A percentile compares a stretch with the other conserved stretches of the same genome.
Evolutionary conservation across 2,797 vertebrate genomes (phyloP).

Genomic region (Lateolabrax maculatus): DNA sequence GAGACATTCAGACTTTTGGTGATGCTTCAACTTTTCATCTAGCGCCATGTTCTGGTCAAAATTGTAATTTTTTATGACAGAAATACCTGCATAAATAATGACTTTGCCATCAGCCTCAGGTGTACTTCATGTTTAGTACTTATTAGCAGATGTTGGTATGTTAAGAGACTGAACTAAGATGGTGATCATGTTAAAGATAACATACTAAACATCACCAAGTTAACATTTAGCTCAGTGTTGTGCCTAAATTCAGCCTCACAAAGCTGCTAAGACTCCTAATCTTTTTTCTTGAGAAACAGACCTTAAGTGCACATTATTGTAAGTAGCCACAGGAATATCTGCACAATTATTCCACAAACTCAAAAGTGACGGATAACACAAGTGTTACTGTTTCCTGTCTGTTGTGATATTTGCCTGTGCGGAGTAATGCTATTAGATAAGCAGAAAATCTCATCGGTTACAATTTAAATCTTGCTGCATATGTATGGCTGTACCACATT

Average conservation of each 20-base stretch:
- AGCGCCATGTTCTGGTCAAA: neutral
- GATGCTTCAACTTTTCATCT: neutral
- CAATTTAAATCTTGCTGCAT: slow-evolving; percentile 49
- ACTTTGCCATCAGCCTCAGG: neutral
- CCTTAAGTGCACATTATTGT: neutral
- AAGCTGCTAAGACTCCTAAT: neutral
- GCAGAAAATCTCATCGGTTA: slow-evolving; percentile 58
- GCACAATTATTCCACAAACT: slow-evolving; percentile 20
- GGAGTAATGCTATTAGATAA: slow-evolving; percentile 64
- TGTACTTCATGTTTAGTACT: neutral
- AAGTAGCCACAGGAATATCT: slow-evolving; percentile 1
- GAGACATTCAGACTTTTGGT: neutral
- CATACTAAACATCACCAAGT: neutral
- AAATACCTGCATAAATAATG: neutral
- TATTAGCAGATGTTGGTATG: neutral
- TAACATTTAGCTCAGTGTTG: neutral
- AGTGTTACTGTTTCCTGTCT: slow-evolving; percentile 36
- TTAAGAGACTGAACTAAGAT: neutral
- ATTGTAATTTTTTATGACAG: neutral
- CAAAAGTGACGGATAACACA: slow-evolving; percentile 16
- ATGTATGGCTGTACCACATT: slow-evolving; percentile 42
- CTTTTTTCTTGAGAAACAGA: too few species aligned
- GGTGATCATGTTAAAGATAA: neutral
- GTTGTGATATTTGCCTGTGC: slow-evolving; percentile 35
- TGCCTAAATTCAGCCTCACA: neutral